Base-by-base conservation (phyloP, 2,888 invertebrate genomes). In the Zaprionus bogoriensis region DNA sequence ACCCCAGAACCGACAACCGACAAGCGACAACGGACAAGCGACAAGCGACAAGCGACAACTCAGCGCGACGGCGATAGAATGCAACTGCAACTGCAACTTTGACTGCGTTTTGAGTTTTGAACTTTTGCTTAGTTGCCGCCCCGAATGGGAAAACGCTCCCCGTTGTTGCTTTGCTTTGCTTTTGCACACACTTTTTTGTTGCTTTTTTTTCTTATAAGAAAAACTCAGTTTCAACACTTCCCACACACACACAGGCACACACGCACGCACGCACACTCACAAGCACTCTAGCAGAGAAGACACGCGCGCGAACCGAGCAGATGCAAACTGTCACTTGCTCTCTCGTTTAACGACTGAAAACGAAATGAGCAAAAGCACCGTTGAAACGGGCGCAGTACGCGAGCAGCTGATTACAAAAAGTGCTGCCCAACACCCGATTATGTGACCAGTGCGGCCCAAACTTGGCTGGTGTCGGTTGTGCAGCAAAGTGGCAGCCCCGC, bases 291-390 rank as follows among this genome's bases (percentile, higher is more conserved):
- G 42, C 62, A 54, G 39, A 12, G 27, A 53, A 70, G 23, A 46
- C 51, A 12, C 59, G 52, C 57, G 48, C 69, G 44, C 45, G 32
- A 42, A 9, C 22, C 42, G 22, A 51, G 14, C 10, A 47, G 44
- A 25, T n/a, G 23, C 63, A 74, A 63, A 55, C 47, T 9, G 19
- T 44, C n/a, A n/a, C 68, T 60, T 55, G 63, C 77, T 55, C 73
- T 72, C 73, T 59, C 67, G 53, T 30, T 58, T 57, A 73, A 73
- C 59, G 73, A 73, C 77, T 76, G 50, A 76, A 72, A 55, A 47
- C 55, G 72, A 75, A 71, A 57, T 50, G 50, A 60, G 67, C 42
- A 62, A 76, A 72, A 76, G 59, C 73, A 58, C 62, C 59, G 62
- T 53, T 62, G 54, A 67, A 73, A 52, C 61, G 67, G 57, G 32